Percentiles rank a stretch among this genome's conserved stretches.
Evolutionary conservation across 2,797 vertebrate species (phyloP).

Genomic region (Sebastes baramenuke): DNA sequence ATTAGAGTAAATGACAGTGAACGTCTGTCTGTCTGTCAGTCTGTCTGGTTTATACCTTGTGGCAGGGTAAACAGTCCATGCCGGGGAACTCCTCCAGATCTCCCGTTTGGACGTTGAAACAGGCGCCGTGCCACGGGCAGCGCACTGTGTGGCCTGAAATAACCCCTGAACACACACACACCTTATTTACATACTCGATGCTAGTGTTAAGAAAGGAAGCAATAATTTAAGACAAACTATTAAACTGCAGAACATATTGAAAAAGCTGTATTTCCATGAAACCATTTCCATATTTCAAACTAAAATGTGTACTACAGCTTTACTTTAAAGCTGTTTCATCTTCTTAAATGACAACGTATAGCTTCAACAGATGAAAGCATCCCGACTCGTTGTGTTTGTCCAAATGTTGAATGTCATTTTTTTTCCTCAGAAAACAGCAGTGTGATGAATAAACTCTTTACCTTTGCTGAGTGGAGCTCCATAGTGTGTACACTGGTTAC

Average conservation of each 20-base stretch:
- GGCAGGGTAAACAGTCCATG: conserved; percentile 85
- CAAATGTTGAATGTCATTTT: not conserved
- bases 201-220: not conserved
- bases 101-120: conserved; percentile 85
- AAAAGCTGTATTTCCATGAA: not conserved
- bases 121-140: conserved; percentile 90
- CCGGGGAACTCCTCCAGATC: conserved; percentile 90
- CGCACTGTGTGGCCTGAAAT: conserved; percentile 82
- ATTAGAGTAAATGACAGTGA: not conserved
- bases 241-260: not conserved
- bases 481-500: conserved; percentile 86
- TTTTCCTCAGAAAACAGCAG: not conserved
- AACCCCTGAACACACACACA: conserved; percentile 66
- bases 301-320: not conserved
- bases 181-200: not conserved
- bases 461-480: conserved; percentile 87
- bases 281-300: not conserved
- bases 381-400: not conserved
- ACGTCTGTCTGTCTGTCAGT: not conserved
- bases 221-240: not conserved
- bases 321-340: not conserved
- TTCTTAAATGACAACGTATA: not conserved
- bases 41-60: conserved; percentile 77
- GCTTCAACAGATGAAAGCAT: not conserved
- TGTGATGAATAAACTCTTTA: conserved; percentile 35